Base-by-base conservation (phyloP, 2,113 vertebrate genomes). In the Erpornis zantholeuca region DNA sequence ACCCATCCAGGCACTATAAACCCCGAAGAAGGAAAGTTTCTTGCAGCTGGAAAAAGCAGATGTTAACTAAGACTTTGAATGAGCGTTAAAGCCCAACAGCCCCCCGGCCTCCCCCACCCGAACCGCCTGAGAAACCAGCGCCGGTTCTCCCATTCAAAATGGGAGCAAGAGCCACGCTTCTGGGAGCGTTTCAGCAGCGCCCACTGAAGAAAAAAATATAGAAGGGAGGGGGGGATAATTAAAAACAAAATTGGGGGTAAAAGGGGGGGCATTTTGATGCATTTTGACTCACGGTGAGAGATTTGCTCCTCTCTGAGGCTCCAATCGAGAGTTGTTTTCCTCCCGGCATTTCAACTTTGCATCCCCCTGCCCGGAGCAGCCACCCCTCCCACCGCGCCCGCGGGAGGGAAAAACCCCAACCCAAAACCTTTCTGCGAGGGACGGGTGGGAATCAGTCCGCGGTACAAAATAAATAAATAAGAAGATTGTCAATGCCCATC, bases 261-360 rank as follows among this genome's bases (percentile, higher is more conserved):
- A n/a, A 66, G 31, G 18, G 60, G 60, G 29, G 22, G 38, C 47
- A 87, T 84, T 94, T 71, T 19, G 53, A 90, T 88, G 84, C 81
- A 25, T 89, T 95, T 83, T 71, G 38, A 88, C 61, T 60, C 61
- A 82, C 56, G 40, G 42, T 31, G 59, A 76, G 64, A 91, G 56
- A 59, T 75, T 17, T 94, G 76, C 85, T 91, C 92, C 70, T 44
- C 44, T 75, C 73, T 45, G 47, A 80, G 68, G 59, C 17, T 36
- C 73, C 82, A 70, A 70, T 52, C 8, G 70, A 91, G 95, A 90
- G 79, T 94, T 96, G 94, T 81, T 97, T 97, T 92, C 79, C 42
- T 93, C 86, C 88, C 60, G 77, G 86, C 63, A 72, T 96, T 88
- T 94, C 92, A 98, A 98, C 97, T 98, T 98, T 97, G 93, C 77